Base-by-base conservation (phyloP, 30 jellyfish, hydroid and myxozoan genomes). In the Rhopilema esculentum region DNA sequence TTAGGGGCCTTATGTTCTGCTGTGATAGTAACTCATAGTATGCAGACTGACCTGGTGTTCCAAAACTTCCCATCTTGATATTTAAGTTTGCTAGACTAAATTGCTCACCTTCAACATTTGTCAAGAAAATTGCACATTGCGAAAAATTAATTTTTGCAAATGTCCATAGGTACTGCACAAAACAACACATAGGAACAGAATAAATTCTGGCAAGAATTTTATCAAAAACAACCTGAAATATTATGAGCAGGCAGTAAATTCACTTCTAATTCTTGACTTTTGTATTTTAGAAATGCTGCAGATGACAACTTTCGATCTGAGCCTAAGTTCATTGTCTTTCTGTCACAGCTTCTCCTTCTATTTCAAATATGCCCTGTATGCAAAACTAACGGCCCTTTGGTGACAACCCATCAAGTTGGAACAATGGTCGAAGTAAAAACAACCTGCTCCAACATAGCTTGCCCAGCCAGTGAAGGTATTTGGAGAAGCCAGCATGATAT, bases 401-500 rank as follows among this genome's bases (percentile, higher is more conserved):
- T 68, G 28, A n/a, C 52, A 53, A 31, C 33, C 57, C 49, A 74
- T 22, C 64, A 17, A 19, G 65, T 49, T 50, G 86, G 92, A 1
- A 30, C 92, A 20, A 67, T 83, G 92, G 65, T 83, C 26, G 86
- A 25, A 40, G 25, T 83, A 17, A 68, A 29, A 48, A 69, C 86
- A 83, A 75, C 26, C 64, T 78, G 88, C 65, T 24, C 62, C 71
- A 80, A 40, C 90, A 29, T 29, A 27, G 49, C 77, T n/a, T 83
- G 92, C 69, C 69, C 50, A 27, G 49, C 69, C 19, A 26, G 57
- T 21, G 80, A 67, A 51, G 16, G 48, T 33, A 19, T 71, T 27
- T 83, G 92, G 92, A 27, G 67, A 48, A 83, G 86, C 65, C 92
- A 83, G 61, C 92, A 88, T 31, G 52, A 49, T 61, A 29, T 83